A percentile compares a stretch with the other conserved stretches of the same genome.
These are phyloP conservation scores for Cyprinella venusta DNA, from an alignment of 2,797 vertebrate species.

Conservation along the genomic window DNA sequence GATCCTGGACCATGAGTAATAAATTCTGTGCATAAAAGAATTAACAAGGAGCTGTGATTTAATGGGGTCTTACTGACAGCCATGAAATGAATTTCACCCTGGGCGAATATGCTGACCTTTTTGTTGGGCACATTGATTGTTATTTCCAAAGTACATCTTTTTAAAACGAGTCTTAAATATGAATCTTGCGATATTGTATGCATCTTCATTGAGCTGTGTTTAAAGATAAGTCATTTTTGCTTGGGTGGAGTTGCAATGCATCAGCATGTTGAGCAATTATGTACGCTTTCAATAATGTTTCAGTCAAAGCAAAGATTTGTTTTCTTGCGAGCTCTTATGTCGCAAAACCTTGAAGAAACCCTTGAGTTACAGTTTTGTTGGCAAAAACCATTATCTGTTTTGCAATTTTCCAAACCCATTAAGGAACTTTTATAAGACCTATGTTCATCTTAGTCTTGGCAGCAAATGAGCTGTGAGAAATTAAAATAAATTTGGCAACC, in stretches of 20 bases:
- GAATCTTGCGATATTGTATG: conserved; percentile 3
- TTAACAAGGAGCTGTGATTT: conserved; percentile 61
- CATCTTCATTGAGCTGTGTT: conserved; percentile 20
- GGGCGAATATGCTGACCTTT: conserved; percentile 74
- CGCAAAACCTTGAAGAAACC: not conserved
- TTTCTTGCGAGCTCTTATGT: not conserved
- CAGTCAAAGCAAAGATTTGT: conserved; percentile 6
- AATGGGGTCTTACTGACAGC: conserved; percentile 61
- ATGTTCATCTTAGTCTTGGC: conserved; percentile 2
- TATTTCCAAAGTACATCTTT: conserved; percentile 71
- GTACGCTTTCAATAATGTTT: conserved; percentile 8
- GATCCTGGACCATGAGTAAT: conserved; percentile 47
- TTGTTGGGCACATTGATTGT: conserved; percentile 71
- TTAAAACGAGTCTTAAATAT: conserved; percentile 46
- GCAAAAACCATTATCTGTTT: not conserved
- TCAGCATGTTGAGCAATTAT: conserved; percentile 39
- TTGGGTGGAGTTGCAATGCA: conserved; percentile 22
- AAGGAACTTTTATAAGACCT: conserved; percentile 16
- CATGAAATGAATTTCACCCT: conserved; percentile 65
- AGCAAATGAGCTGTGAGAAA: conserved; percentile 3
- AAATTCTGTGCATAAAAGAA: conserved; percentile 65
- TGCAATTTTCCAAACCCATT: conserved; percentile 17
- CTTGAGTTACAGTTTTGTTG: conserved; percentile 10
- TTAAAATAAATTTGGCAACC: conserved; percentile 4
- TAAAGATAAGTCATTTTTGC: conserved; percentile 28